Evolutionary conservation across 1,140 invertebrate genomes (phyloP).

Genomic region (Ips nitidus): DNA sequence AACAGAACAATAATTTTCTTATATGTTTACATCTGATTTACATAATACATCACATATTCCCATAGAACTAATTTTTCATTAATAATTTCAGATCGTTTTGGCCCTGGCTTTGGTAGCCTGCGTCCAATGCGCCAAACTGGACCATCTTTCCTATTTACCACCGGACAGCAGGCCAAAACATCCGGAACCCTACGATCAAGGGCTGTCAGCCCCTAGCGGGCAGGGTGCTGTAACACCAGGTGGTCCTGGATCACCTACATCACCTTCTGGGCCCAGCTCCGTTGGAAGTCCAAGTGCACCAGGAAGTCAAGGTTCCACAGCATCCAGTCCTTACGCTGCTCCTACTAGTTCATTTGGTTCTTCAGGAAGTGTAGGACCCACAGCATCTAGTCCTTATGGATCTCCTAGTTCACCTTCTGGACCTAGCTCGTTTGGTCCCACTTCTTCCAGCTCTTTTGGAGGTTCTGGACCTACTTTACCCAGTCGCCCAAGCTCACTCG

Average conservation of each 20-base stretch:
- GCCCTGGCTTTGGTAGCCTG: conserved; percentile 13
- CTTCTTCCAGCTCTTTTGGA: neutral
- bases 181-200: conserved; percentile 9
- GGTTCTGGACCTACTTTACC: neutral
- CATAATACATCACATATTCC: too few species aligned
- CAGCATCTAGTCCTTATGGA: neutral
- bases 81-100: conserved; percentile 15
- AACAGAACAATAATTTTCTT: too few species aligned
- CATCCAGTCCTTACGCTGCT: neutral
- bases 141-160: conserved; percentile 22
- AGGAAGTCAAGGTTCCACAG: neutral
- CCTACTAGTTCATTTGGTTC: too few species aligned
- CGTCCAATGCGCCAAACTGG: conserved; percentile 21
- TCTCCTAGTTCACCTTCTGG: neutral
- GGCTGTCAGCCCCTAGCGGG: neutral
- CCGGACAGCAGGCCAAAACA: conserved; percentile 12
- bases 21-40: too few species aligned
- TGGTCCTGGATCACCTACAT: neutral
- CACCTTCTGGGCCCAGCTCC: neutral
- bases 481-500: too few species aligned
- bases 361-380: neutral
- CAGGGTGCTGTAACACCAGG: neutral
- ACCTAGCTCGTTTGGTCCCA: neutral
- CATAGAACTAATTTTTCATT: too few species aligned
- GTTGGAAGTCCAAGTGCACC: neutral